These are phyloP conservation scores for Tetrax tetrax DNA, from an alignment of 2,113 vertebrate species.

Conservation along the genomic window DNA sequence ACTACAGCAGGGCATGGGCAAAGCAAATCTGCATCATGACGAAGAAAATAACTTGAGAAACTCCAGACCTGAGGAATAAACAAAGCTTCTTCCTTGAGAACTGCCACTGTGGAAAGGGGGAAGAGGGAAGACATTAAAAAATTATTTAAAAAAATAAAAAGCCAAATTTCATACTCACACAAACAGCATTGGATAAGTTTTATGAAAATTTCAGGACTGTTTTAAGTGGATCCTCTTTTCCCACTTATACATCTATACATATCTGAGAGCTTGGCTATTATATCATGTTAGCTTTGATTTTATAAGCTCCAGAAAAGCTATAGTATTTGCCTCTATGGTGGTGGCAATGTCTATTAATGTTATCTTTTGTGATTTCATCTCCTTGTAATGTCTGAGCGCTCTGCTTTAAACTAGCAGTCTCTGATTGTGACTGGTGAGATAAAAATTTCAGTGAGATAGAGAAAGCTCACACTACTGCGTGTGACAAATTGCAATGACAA, in stretches of 20 bases:
- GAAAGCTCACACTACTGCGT: neutral
- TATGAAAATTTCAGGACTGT: neutral
- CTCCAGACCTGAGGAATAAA: neutral
- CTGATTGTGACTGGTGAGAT: conserved; percentile 59
- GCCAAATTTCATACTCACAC: neutral
- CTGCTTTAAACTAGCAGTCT: conserved; percentile 37
- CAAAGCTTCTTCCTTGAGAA: neutral
- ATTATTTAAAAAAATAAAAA: neutral
- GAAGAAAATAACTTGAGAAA: neutral
- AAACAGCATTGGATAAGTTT: neutral
- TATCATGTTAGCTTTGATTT: neutral
- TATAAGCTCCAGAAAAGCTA: neutral
- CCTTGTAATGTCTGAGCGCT: conserved; percentile 49
- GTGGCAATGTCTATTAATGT: conserved; percentile 49
- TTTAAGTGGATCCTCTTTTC: neutral
- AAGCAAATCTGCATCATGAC: neutral
- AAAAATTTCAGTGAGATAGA: conserved; percentile 57
- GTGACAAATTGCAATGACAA: conserved; percentile 70
- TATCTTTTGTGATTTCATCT: conserved; percentile 67
- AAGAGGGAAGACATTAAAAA: neutral
- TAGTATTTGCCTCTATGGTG: neutral
- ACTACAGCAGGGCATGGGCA: neutral
- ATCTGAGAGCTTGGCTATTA: neutral
- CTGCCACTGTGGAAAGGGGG: neutral
- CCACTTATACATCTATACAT: neutral